These are phyloP conservation scores for Hyles euphorbiae DNA, from an alignment of 1,140 invertebrate genomes.

Conservation along the genomic window DNA sequence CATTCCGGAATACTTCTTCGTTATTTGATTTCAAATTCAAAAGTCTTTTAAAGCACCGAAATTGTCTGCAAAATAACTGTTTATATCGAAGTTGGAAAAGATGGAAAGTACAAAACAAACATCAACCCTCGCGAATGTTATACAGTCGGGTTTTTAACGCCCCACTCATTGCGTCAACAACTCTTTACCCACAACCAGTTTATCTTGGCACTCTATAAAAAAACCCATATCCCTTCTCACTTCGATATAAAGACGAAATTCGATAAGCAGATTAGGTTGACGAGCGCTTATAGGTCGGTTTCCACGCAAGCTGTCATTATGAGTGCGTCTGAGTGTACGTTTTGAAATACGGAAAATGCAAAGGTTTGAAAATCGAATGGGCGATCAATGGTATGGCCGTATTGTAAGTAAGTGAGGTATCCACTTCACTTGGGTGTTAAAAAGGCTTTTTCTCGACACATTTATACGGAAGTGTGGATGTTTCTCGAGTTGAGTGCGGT, in stretches of 20 bases:
- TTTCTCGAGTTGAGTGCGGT: not conserved
- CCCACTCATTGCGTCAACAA: slow-evolving; percentile 14
- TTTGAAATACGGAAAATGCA: slow-evolving; percentile 8
- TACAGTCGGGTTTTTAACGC: slow-evolving; percentile 14
- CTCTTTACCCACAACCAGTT: slow-evolving; percentile 16
- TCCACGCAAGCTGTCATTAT: slow-evolving; percentile 14
- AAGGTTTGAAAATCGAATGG: slow-evolving; percentile 7
- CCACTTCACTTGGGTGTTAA: slow-evolving; percentile 11
- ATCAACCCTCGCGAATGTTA: slow-evolving; percentile 9
- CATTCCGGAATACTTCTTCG: too few relatives aligned
- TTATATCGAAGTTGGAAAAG: slow-evolving; percentile 14
- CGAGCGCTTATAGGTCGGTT: slow-evolving; percentile 5
- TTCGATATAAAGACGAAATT: not conserved
- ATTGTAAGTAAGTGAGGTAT: slow-evolving; percentile 8
- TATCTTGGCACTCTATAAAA: slow-evolving; percentile 6
- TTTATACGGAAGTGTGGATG: not conserved
- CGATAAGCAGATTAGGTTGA: not conserved
- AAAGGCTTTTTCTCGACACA: slow-evolving; percentile 7
- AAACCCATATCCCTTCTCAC: not conserved
- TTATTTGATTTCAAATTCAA: too few relatives aligned
- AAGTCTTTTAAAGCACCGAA: too few relatives aligned
- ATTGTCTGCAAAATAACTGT: not conserved
- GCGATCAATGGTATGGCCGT: too few relatives aligned
- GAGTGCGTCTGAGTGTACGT: slow-evolving; percentile 28
- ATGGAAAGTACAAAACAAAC: slow-evolving; percentile 14